Evolutionary conservation across 30 jellyfish, hydroid and myxozoan genomes (phyloP).

Genomic region (Aurelia aurita complex sp. Pacific): DNA sequence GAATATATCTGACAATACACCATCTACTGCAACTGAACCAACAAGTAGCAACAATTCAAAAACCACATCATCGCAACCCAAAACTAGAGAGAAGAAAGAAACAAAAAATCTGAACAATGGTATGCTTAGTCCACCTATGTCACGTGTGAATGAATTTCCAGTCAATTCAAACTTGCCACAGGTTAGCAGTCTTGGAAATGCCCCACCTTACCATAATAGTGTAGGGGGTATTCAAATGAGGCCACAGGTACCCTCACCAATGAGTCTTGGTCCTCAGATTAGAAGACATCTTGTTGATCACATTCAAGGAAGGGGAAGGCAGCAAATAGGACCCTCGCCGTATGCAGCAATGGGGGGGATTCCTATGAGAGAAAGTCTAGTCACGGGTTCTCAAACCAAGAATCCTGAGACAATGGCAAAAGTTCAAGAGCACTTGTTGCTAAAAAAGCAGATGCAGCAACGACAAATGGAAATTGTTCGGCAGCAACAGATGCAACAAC

Average conservation of each 20-base stretch:
- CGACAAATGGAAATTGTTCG: conserved; percentile 34
- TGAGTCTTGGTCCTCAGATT: conserved; percentile 69
- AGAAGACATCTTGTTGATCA: conserved; percentile 61
- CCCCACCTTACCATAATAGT: conserved; percentile 57
- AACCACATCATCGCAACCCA: conserved; percentile 34
- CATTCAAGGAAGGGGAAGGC: conserved; percentile 59
- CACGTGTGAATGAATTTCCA: conserved; percentile 38
- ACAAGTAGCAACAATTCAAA: conserved; percentile 27
- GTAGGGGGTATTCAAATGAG: conserved; percentile 42
- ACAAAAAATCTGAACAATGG: conserved; percentile 9
- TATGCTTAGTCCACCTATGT: conserved; percentile 22
- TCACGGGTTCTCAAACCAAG: conserved; percentile 46
- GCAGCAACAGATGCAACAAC: conserved; percentile 62
- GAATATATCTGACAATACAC: conserved; percentile 57
- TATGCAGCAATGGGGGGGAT: conserved; percentile 39
- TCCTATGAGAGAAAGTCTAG: conserved; percentile 46
- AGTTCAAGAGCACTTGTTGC: conserved; percentile 69
- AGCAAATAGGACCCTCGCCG: conserved; percentile 59
- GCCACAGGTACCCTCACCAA: conserved; percentile 55
- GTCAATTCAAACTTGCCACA: conserved; percentile 9
- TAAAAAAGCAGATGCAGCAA: conserved; percentile 69
- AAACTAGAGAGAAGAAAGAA: conserved; percentile 49
- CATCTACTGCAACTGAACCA: conserved; percentile 19
- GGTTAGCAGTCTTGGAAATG: conserved; percentile 31
- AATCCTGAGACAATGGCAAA: conserved; percentile 82